Evolutionary conservation across 2,888 invertebrate species (phyloP), one percentile per base, ranked within the genome.

Genomic region (Drosophila fulvimacula): DNA sequence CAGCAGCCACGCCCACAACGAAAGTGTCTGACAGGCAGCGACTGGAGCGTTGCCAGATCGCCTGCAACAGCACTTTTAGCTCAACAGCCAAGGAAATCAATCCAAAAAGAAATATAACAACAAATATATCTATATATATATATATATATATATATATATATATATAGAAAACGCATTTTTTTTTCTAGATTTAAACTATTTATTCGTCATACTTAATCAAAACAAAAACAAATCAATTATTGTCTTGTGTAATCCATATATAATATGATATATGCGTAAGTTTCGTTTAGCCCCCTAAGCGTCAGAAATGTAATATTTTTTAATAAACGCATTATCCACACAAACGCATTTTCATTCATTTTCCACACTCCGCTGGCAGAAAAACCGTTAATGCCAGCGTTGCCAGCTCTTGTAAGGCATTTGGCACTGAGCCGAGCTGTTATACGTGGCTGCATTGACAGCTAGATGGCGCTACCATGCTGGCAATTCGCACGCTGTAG

Each of bases 221-320:
- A 51, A 36, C 0, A 51, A 51, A 21, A 51, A 10, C 10, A 51
- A 72, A 7, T 52, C 49, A 56, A 70, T 72, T 66, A 69, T 58
- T 66, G 60, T 60, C 68, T 57, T 57, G 41, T 63, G 38, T 60
- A 67, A 72, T 55, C 56, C 73, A 60, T 34, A 51, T 51, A 49
- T 44, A 41, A 79, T 64, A 72, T 61, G 36, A 75, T 72, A 72
- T 73, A n/a, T 15, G 38, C 3, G 21, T 52, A 78, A 59, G 57
- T 60, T 52, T 70, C 73, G 48, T 30, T 30, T 48, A 48, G 81
- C 60, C 44, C 44, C n/a, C 46, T 81, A 70, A 78, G 65, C 61
- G 41, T 34, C 59, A 52, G 60, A 61, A 78, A 60, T 73, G 71
- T 78, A 81, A 79, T 79, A 79, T 79, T 79, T 79, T 79, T 79